Evolutionary conservation across 2,888 invertebrate genomes (phyloP).

Genomic region (Trachelus stipa): DNA sequence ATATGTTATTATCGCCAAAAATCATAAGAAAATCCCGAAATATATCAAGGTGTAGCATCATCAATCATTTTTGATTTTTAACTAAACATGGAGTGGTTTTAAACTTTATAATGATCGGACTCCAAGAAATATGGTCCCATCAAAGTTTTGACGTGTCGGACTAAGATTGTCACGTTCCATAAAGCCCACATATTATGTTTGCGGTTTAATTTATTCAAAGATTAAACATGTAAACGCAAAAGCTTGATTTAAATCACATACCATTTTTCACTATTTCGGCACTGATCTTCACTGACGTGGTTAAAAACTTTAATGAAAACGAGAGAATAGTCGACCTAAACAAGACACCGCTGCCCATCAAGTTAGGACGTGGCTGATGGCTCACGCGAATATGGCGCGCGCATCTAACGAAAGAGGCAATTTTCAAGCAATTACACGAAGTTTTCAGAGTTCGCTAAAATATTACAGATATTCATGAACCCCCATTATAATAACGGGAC

Average conservation of each 20-base stretch:
- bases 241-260: constrained; percentile 28
- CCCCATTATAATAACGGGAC: background rate
- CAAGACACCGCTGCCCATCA: constrained; percentile 50
- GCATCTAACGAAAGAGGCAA: constrained; percentile 14
- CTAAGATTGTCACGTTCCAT: background rate
- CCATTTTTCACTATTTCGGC: constrained; percentile 42
- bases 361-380: constrained; percentile 57
- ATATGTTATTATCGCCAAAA: background rate
- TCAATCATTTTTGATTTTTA: background rate
- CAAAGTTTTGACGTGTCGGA: constrained; percentile 5
- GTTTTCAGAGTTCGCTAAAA: background rate
- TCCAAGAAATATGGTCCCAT: background rate
- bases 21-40: background rate
- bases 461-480: background rate
- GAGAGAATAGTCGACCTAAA: constrained; percentile 31
- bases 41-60: background rate
- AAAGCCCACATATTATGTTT: background rate
- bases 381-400: constrained; percentile 28
- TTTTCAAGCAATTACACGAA: background rate
- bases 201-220: background rate
- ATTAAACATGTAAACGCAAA: background rate
- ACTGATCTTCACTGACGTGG: constrained; percentile 25
- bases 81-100: background rate
- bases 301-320: background rate
- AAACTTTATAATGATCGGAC: background rate